A percentile compares a stretch with the other conserved stretches of the same genome.
These are phyloP conservation scores for Crypturellus undulatus DNA, from an alignment of 2,113 vertebrate species.

Conservation along the genomic window DNA sequence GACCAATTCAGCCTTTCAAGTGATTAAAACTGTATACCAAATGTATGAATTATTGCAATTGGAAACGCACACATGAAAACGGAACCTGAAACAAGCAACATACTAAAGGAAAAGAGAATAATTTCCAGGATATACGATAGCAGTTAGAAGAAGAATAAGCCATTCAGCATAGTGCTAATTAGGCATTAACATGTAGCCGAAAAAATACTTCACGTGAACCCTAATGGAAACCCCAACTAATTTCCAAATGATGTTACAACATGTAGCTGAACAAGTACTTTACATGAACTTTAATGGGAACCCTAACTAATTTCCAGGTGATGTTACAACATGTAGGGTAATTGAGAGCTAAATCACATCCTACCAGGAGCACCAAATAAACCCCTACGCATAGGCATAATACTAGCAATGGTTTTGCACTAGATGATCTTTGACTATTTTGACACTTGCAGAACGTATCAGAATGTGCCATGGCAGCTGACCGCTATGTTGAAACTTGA, in stretches of 20 bases:
- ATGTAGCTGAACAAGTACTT: neutral
- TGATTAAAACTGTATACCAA: slow-evolving; percentile 78
- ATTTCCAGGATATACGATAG: neutral
- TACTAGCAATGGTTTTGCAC: neutral
- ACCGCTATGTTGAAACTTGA: neutral
- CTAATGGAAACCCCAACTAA: slow-evolving; percentile 40
- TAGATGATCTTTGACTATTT: neutral
- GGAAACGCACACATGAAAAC: slow-evolving; percentile 23
- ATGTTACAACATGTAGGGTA: neutral
- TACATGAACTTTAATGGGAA: neutral
- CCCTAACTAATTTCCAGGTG: neutral
- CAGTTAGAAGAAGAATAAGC: neutral
- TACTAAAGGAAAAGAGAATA: neutral
- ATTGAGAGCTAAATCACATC: slow-evolving; percentile 48
- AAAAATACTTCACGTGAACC: neutral
- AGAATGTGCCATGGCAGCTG: neutral
- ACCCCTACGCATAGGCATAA: neutral
- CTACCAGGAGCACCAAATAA: neutral
- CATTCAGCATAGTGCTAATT: neutral
- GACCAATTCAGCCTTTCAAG: slow-evolving; percentile 77
- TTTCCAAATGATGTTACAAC: neutral
- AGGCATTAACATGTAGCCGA: neutral
- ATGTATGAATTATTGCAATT: slow-evolving; percentile 69
- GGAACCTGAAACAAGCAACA: slow-evolving; percentile 19
- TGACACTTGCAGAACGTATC: neutral